Conservation (phyloP, 2,113 vertebrate genomes). For the Macquaria ambigua region DNA sequence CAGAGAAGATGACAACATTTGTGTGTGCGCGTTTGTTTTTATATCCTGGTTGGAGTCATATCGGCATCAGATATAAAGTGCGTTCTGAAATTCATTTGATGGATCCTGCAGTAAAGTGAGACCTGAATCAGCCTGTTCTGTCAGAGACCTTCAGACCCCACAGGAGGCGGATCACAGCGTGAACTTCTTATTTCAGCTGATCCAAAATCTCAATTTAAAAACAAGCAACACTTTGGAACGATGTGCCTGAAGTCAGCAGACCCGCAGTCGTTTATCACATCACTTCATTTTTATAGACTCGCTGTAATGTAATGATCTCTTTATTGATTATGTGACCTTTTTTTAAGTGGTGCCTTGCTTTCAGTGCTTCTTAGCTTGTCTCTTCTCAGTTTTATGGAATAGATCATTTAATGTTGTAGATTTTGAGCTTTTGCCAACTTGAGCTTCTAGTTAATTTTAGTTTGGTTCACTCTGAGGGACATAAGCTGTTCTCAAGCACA, state of each 20-base stretch:
- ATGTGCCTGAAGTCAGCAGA: not conserved
- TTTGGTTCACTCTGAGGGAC: not conserved
- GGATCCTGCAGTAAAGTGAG: not conserved
- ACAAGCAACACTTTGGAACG: not conserved
- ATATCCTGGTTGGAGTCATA: not conserved
- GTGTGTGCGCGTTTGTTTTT: not conserved
- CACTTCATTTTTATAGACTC: not conserved
- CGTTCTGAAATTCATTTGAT: not conserved
- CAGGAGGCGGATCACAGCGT: not conserved
- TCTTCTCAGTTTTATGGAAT: not conserved
- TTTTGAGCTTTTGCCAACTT: not conserved
- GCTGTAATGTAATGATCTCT: not conserved
- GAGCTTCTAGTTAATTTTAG: not conserved
- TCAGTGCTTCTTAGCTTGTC: not conserved
- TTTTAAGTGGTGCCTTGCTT: not conserved
- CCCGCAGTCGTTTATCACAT: not conserved
- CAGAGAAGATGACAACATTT: not conserved
- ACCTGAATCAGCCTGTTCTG: not conserved
- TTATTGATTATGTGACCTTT: slow-evolving; percentile 1
- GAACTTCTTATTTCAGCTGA: not conserved
- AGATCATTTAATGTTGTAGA: not conserved
- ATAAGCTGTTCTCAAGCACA: too few species aligned
- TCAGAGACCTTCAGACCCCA: not conserved
- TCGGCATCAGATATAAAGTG: not conserved
- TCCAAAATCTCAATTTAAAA: not conserved